Conservation (phyloP, 2,113 vertebrate genomes). For the Labrus mixtus region DNA sequence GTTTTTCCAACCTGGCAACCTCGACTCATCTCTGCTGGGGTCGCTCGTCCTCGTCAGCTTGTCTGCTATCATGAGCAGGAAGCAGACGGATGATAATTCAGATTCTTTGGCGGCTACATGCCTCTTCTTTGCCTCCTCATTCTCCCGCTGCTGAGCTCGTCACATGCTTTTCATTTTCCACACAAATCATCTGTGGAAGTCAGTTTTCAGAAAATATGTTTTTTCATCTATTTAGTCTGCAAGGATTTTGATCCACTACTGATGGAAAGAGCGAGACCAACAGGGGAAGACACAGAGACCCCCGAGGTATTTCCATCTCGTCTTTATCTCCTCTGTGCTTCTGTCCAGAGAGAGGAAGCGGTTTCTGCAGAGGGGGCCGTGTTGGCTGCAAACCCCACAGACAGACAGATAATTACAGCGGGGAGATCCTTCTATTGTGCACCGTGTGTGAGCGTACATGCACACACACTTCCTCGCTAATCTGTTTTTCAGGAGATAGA, state of each 20-base stretch:
- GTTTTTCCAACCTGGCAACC: conserved; percentile 12
- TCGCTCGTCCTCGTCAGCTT: conserved; percentile 34
- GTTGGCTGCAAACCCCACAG: conserved; percentile 45
- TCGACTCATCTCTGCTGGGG: conserved; percentile 53
- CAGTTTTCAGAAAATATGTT: conserved; percentile 25
- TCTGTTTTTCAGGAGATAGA: conserved; percentile 19
- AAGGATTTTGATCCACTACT: conserved; percentile 3
- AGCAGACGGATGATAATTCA: conserved; percentile 36
- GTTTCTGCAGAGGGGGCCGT: conserved; percentile 50
- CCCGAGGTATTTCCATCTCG: conserved; percentile 33
- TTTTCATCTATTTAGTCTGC: conserved; percentile 25
- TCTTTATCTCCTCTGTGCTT: conserved; percentile 64
- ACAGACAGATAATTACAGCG: conserved; percentile 44
- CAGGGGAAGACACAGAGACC: conserved; percentile 8
- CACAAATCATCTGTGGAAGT: conserved; percentile 28
- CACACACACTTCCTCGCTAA: background rate
- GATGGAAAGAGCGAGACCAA: conserved; percentile 30
- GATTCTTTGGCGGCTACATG: conserved; percentile 29
- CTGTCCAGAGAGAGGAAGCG: conserved; percentile 66
- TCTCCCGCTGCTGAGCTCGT: conserved; percentile 23
- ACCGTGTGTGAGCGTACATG: conserved; percentile 24
- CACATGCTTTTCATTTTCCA: conserved; percentile 52
- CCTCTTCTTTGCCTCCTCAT: conserved; percentile 24
- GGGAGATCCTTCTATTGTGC: conserved; percentile 41
- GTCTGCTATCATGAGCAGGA: conserved; percentile 29